These are phyloP conservation scores for Poeciliopsis turrubarensis DNA, from an alignment of 2,113 vertebrate species.

Conservation along the genomic window DNA sequence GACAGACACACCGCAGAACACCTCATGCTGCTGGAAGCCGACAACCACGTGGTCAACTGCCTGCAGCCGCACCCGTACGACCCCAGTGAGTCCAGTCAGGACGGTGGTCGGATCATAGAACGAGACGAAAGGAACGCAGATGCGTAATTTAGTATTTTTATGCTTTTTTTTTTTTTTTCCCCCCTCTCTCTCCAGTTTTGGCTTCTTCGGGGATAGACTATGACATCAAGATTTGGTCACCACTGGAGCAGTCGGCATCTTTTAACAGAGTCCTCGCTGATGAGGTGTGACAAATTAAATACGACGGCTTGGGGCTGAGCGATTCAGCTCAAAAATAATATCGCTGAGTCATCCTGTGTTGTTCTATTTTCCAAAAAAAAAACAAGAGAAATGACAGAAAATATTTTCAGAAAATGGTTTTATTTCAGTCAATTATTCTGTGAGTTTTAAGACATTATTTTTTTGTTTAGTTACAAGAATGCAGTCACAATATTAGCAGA, in stretches of 20 bases:
- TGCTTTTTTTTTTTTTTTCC: not conserved
- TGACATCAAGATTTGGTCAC: constrained; percentile 98
- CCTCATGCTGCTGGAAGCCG: constrained; percentile 96
- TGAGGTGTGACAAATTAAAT: constrained; percentile 80
- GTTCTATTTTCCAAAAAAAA: too few relatives aligned
- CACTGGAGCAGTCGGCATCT: constrained; percentile 88
- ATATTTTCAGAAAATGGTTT: too few relatives aligned
- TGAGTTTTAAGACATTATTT: too few relatives aligned
- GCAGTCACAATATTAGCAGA: too few relatives aligned
- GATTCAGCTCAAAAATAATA: too few relatives aligned
- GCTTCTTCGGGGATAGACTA: constrained; percentile 99
- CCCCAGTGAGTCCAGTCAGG: constrained; percentile 85
- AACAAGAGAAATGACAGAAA: too few relatives aligned
- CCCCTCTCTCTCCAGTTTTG: constrained; percentile 82
- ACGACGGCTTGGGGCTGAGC: not conserved
- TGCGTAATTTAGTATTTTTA: not conserved
- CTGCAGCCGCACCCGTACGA: constrained; percentile 97
- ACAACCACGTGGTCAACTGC: constrained; percentile 99
- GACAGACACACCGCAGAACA: constrained; percentile 95
- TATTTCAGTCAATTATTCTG: too few relatives aligned
- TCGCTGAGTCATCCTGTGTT: too few relatives aligned
- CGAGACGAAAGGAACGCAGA: not conserved
- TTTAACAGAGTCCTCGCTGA: constrained; percentile 96
- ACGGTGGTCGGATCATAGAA: not conserved
- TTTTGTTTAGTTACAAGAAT: too few relatives aligned